Conservation (phyloP, 2,113 vertebrate species). For the Chrysochloris asiatica region DNA sequence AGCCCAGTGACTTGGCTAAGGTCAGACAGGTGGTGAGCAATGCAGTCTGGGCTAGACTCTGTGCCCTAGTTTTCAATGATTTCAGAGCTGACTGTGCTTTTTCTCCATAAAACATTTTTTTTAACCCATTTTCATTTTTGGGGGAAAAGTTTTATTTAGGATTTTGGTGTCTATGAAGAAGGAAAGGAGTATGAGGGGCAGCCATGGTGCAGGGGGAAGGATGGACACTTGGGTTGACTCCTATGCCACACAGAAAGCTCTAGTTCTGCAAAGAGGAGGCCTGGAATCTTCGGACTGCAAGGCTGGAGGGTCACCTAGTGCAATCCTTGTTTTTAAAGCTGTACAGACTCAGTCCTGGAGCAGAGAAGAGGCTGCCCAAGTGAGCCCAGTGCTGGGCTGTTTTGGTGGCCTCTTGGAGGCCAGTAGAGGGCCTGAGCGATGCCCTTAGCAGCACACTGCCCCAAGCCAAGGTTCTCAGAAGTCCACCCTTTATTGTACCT, state of each 20-base stretch:
- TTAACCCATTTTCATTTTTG: background rate
- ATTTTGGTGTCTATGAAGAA: background rate
- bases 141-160: background rate
- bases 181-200: background rate
- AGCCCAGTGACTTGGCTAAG: background rate
- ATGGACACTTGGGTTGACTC: background rate
- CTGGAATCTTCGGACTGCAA: background rate
- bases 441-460: background rate
- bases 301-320: background rate
- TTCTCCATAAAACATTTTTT: background rate
- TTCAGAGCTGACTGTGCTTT: background rate
- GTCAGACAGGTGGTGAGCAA: background rate
- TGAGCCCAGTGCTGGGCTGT: background rate
- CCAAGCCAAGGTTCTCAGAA: background rate
- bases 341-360: background rate
- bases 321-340: background rate
- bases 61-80: background rate
- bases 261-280: background rate
- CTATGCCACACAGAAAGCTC: background rate
- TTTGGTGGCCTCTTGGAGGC: background rate
- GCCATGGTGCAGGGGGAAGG: background rate
- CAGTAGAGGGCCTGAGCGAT: background rate
- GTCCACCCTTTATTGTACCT: slow-evolving; percentile 83
- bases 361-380: background rate
- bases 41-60: background rate